A percentile compares a stretch with the other conserved stretches of the same genome.
Conservation (phyloP, 2,888 invertebrate species). For the Pollenia griseotomentosa region DNA sequence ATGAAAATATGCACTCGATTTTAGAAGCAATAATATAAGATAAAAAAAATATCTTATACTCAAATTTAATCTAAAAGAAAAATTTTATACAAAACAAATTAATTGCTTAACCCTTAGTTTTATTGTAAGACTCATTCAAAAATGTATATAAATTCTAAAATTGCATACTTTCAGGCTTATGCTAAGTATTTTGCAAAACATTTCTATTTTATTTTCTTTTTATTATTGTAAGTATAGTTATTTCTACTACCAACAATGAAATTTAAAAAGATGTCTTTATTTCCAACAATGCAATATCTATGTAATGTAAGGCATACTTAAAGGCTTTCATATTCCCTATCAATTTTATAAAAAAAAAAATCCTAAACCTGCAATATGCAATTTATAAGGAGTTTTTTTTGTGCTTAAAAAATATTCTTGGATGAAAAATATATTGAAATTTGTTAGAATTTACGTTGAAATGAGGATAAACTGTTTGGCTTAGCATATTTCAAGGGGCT, state of each 20-base stretch:
- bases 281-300: not conserved
- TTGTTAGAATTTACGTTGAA: too few relatives aligned
- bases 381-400: not conserved
- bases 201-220: not conserved
- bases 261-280: not conserved
- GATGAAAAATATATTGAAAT: not conserved
- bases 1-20: too few relatives aligned
- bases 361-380: not conserved
- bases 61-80: conserved; percentile 4
- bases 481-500: not conserved
- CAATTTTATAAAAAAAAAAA: not conserved
- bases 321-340: conserved; percentile 1
- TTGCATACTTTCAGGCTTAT: conserved; percentile 58
- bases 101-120: conserved; percentile 16
- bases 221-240: not conserved
- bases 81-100: not conserved
- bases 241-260: not conserved
- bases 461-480: too few relatives aligned
- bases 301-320: conserved; percentile 13
- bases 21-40: too few relatives aligned
- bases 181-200: not conserved
- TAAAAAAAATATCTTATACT: not conserved
- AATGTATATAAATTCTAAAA: conserved; percentile 19
- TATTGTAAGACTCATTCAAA: not conserved
- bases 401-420: not conserved